A percentile compares a stretch with the other conserved stretches of the same genome.
phyloP scores from a whole-genome alignment of 2,888 invertebrate genomes.

The Graphium colonna region DNA sequence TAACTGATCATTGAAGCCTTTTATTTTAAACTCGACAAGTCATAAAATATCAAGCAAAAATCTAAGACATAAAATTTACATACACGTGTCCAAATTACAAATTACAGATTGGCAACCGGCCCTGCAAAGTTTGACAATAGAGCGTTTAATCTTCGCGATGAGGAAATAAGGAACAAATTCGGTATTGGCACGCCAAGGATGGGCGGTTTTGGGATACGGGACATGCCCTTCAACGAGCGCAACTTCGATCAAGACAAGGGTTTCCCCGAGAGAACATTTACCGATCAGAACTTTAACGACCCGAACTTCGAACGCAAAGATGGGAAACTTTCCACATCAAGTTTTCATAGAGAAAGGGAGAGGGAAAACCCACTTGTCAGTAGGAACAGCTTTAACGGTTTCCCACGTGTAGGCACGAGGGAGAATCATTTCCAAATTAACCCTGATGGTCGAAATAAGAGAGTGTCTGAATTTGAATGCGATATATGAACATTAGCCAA shows the following conservation, averaged over 20 bases:
- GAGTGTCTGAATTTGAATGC: slow-evolving; percentile 83
- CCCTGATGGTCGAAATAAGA: slow-evolving; percentile 72
- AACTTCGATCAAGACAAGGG: slow-evolving; percentile 65
- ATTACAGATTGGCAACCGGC: slow-evolving; percentile 56
- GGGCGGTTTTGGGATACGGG: slow-evolving; percentile 74
- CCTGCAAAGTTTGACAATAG: slow-evolving; percentile 65
- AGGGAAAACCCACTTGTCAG: slow-evolving; percentile 71
- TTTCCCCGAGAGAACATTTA: slow-evolving; percentile 57
- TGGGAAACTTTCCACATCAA: slow-evolving; percentile 70
- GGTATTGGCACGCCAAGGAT: slow-evolving; percentile 68
- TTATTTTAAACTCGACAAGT: too few relatives aligned
- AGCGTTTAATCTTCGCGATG: slow-evolving; percentile 66
- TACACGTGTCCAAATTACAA: background rate
- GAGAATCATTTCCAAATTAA: slow-evolving; percentile 68
- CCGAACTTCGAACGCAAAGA: slow-evolving; percentile 60
- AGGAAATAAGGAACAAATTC: slow-evolving; percentile 67
- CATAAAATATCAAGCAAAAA: too few relatives aligned
- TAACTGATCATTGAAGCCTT: too few relatives aligned
- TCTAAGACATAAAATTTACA: too few relatives aligned
- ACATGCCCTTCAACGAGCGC: slow-evolving; percentile 66
- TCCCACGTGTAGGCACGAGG: slow-evolving; percentile 64
- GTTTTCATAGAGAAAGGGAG: slow-evolving; percentile 67
- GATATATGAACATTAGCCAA: slow-evolving; percentile 56
- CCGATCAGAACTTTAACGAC: slow-evolving; percentile 49
- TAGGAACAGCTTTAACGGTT: slow-evolving; percentile 74